Percentiles rank a stretch among this genome's conserved stretches.
Evolutionary conservation across 2,797 vertebrate species (phyloP).

Genomic region (Pseudocheirus occidentalis): DNA sequence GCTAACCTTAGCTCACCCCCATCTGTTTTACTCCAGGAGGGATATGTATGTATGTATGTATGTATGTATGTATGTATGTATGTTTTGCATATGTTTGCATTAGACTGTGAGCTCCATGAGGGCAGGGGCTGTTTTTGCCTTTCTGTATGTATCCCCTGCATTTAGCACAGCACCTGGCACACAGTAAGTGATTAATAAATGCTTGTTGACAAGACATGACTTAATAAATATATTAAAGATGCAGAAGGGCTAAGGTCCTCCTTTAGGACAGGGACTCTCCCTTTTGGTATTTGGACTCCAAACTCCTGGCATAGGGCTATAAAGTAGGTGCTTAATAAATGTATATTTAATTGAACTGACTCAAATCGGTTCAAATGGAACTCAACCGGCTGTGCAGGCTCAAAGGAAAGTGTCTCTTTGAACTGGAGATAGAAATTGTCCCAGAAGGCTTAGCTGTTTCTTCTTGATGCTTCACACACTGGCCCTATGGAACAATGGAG

Average conservation of each 20-base stretch:
- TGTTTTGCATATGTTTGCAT: background rate
- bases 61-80: too few species aligned
- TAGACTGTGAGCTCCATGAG: background rate
- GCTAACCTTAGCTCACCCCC: slow-evolving; percentile 69
- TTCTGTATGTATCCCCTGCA: background rate
- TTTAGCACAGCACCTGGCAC: background rate
- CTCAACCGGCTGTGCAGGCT: background rate
- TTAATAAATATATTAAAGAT: background rate
- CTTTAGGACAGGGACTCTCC: background rate
- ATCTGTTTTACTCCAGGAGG: slow-evolving; percentile 72
- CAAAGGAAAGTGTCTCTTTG: background rate
- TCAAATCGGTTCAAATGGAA: background rate
- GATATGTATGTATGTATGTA: background rate
- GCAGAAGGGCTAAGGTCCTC: background rate
- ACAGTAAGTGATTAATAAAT: background rate
- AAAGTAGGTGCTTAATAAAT: background rate
- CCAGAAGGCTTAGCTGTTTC: background rate
- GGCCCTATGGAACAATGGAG: background rate
- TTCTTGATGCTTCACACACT: background rate
- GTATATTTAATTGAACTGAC: background rate
- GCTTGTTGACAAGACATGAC: too few species aligned
- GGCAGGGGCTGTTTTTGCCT: background rate
- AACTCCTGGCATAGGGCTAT: background rate
- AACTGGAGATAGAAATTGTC: background rate
- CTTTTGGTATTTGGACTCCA: background rate